Conservation (phyloP, 2,113 vertebrate species). For the Tupaia tana region DNA sequence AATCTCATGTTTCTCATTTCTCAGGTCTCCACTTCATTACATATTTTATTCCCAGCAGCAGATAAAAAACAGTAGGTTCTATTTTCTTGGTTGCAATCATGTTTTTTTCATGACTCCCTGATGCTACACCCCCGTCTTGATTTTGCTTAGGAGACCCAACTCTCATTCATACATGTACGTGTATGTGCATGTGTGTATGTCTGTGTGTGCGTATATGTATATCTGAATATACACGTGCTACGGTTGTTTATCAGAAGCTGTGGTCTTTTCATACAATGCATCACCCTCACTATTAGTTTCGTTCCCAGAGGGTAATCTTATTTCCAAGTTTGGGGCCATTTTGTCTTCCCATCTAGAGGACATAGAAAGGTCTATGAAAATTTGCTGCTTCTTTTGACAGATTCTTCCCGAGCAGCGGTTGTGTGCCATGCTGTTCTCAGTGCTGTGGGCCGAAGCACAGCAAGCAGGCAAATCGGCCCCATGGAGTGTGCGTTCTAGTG, state of each 20-base stretch:
- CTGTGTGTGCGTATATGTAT: no score
- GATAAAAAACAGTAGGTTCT: not conserved
- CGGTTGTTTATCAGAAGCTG: no score
- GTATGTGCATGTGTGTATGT: no score
- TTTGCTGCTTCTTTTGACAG: not conserved
- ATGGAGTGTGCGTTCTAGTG: not conserved
- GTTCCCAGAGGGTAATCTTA: not conserved
- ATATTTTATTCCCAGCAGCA: not conserved
- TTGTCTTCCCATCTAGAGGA: not conserved
- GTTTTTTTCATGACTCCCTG: not conserved
- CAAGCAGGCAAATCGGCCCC: not conserved
- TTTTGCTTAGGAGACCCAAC: not conserved
- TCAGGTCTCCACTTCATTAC: not conserved
- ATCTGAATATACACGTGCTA: no score
- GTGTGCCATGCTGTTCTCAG: not conserved
- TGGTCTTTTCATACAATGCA: not conserved
- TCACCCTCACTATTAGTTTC: not conserved
- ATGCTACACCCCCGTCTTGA: not conserved
- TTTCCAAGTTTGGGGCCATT: slow-evolving; percentile 9
- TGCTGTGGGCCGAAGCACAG: not conserved
- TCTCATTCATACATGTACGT: not conserved
- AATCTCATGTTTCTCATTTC: not conserved
- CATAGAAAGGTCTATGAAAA: not conserved
- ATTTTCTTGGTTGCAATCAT: not conserved
- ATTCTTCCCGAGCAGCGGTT: not conserved